Conservation (phyloP, 2,797 vertebrate genomes). For the Neosilurus hyrtlii region DNA sequence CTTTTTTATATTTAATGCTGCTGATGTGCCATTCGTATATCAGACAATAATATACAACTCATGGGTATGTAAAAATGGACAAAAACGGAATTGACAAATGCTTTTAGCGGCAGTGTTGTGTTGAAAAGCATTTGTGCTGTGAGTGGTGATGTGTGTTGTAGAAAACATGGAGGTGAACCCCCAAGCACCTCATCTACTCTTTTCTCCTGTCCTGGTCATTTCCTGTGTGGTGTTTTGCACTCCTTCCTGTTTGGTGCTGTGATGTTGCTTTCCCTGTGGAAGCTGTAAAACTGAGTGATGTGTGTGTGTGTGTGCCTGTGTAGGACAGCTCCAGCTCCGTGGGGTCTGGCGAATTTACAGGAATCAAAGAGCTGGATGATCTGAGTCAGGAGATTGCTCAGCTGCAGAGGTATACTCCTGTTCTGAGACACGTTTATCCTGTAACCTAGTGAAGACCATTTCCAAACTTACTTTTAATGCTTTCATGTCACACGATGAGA, state of each 20-base stretch:
- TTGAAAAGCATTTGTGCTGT: conserved; percentile 69
- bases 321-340: conserved; percentile 91
- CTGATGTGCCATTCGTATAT: conserved; percentile 63
- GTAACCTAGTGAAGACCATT: not conserved
- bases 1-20: conserved; percentile 56
- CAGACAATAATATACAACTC: conserved; percentile 72
- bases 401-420: conserved; percentile 82
- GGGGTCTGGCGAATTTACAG: conserved; percentile 93
- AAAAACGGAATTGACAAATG: conserved; percentile 57
- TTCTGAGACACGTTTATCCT: not conserved
- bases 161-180: conserved; percentile 48
- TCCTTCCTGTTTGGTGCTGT: conserved; percentile 44
- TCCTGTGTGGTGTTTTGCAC: conserved; percentile 33
- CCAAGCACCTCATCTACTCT: conserved; percentile 49
- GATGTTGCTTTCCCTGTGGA: not conserved
- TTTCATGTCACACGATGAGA: not conserved
- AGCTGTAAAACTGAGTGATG: not conserved
- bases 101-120: conserved; percentile 58
- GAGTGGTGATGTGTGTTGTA: conserved; percentile 52
- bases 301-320: conserved; percentile 4
- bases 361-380: conserved; percentile 94
- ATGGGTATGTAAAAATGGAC: conserved; percentile 71
- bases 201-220: conserved; percentile 43
- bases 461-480: not conserved
- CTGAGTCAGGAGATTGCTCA: conserved; percentile 95